These are phyloP conservation scores for Tarsius wallacei DNA, from an alignment of 2,797 vertebrate genomes.

Conservation along the genomic window DNA sequence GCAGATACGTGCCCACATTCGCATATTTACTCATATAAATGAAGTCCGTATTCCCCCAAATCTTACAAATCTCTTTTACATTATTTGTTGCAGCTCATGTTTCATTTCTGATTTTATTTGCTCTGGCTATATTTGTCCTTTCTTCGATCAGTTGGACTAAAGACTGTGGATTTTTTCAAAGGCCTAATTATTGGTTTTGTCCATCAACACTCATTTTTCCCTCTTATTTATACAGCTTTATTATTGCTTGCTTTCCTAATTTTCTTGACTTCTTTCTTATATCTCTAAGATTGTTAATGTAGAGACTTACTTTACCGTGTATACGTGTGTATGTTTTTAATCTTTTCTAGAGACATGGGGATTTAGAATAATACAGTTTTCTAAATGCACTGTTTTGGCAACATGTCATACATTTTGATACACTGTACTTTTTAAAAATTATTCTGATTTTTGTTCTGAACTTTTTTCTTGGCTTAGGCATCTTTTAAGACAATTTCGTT, in stretches of 20 bases:
- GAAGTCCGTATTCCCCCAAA: slow-evolving; percentile 21
- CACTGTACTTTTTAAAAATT: background rate
- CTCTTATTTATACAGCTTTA: slow-evolving; percentile 55
- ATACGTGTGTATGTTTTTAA: background rate
- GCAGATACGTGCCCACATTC: background rate
- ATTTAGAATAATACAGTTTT: slow-evolving; percentile 27
- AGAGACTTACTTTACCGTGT: background rate
- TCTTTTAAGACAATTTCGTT: slow-evolving; percentile 48
- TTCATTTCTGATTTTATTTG: slow-evolving; percentile 64
- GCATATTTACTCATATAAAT: background rate
- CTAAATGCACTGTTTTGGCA: slow-evolving; percentile 17
- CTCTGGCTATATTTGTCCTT: slow-evolving; percentile 49
- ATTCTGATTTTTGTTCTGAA: slow-evolving; percentile 8
- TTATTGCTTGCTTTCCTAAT: slow-evolving; percentile 29
- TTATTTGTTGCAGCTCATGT: slow-evolving; percentile 1
- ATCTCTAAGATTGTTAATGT: background rate
- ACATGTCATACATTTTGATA: background rate
- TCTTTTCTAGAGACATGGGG: background rate
- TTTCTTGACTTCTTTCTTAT: slow-evolving; percentile 14
- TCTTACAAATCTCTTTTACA: slow-evolving; percentile 29
- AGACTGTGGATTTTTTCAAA: slow-evolving; percentile 68
- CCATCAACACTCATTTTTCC: slow-evolving; percentile 61
- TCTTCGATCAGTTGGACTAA: slow-evolving; percentile 74
- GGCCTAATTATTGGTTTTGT: slow-evolving; percentile 73
- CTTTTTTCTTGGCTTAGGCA: slow-evolving; percentile 29